A percentile compares a stretch with the other conserved stretches of the same genome.
Conservation (phyloP, 2,888 invertebrate genomes). For the Noctua janthe region DNA sequence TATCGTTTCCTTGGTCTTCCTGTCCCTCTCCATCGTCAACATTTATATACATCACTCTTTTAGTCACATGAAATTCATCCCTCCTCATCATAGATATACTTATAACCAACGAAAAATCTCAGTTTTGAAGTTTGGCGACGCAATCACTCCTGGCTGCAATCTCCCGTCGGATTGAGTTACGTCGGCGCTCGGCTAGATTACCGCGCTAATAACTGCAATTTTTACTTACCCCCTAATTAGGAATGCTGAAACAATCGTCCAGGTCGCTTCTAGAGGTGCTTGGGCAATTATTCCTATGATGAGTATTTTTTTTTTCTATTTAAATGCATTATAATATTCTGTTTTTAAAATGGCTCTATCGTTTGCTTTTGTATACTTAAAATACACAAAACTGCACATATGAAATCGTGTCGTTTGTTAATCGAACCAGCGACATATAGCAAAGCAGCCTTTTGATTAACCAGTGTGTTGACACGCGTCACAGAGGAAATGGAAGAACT, state of each 20-base stretch:
- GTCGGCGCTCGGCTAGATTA: constrained; percentile 49
- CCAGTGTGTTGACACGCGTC: neutral
- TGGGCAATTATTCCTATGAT: neutral
- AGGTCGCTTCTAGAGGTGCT: neutral
- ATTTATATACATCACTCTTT: too few relatives aligned
- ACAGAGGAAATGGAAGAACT: neutral
- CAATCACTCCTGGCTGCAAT: constrained; percentile 54
- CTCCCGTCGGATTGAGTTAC: constrained; percentile 56
- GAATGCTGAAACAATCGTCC: constrained; percentile 46
- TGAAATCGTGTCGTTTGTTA: neutral
- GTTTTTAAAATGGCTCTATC: neutral
- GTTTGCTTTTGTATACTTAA: neutral
- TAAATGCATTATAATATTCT: neutral
- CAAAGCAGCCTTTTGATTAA: too few relatives aligned
- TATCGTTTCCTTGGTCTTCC: too few relatives aligned
- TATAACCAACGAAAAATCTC: neutral
- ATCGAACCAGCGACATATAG: neutral
- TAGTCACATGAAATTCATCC: neutral
- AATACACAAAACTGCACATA: neutral
- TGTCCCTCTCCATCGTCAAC: too few relatives aligned
- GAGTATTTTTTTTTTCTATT: neutral
- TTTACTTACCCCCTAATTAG: constrained; percentile 56
- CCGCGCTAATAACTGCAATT: constrained; percentile 56
- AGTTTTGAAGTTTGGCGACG: constrained; percentile 24
- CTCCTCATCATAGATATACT: neutral